Base-by-base conservation (phyloP, 2,888 invertebrate species). In the Andrena chrysosceles region DNA sequence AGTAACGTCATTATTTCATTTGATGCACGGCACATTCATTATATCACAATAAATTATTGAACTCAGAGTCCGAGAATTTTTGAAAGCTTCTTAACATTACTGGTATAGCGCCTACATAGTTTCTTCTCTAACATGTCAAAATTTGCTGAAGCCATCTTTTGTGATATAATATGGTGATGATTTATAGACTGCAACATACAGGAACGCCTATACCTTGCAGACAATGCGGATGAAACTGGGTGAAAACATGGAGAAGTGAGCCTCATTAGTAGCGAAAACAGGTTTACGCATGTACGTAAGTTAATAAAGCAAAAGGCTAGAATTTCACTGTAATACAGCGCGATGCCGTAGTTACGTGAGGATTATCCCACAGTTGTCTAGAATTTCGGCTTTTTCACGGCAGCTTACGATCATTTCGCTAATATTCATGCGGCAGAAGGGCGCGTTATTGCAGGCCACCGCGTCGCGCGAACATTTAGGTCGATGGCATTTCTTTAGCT, bases 361-460 rank as follows among this genome's bases (percentile, higher is more conserved):
- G 64, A 78, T 77, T 73, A 73, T 56, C 59, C 10, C 33, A 10
- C 13, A 23, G 52, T n/a, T 29, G 29, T 10, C 16, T 7, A 49
- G 54, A 76, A 69, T 77, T 68, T 77, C 52, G 1, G 54, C 13
- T 48, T 77, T 23, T 35, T 20, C 42, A 6, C 10, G n/a, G 35
- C 59, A 33, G 63, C 66, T 29, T 52, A 48, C 59, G 54, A 76
- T 77, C 76, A 62, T 77, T 68, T 63, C 42, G 63, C 33, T 75
- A 29, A 75, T 64, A 59, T 59, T 49, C 68, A 10, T 52, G 42
- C 35, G 7, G 54, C 31, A 54, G 63, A 54, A 42, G 33, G 68
- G 48, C 29, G 10, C 29, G 20, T 1, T 20, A 26, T 67, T 62
- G 48, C 52, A 2, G 52, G 54, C 71, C 64, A 31, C 48, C 23